phyloP scores from a whole-genome alignment of 2,113 vertebrate genomes.

The Orycteropus afer region DNA sequence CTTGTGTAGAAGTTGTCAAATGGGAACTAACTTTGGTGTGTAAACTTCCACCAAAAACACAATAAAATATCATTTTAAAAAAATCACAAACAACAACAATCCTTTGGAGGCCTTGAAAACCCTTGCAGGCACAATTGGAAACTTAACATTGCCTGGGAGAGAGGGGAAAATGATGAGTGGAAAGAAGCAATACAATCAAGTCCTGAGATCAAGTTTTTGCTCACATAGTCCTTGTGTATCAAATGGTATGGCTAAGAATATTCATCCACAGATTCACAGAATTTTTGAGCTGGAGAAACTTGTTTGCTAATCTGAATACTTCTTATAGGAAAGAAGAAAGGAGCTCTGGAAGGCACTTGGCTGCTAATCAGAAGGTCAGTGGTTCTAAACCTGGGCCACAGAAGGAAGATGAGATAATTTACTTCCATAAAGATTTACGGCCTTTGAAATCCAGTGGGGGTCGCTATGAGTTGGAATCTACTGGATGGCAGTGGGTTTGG shows the following conservation, averaged over 20 bases:
- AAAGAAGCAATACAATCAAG: not conserved
- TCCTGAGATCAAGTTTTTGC: constrained; percentile 2
- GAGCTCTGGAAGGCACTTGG: too few species aligned
- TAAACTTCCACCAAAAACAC: too few species aligned
- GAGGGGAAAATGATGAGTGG: not conserved
- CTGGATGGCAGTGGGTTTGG: too few species aligned
- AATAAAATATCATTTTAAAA: too few species aligned
- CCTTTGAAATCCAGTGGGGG: too few species aligned
- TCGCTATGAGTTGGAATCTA: too few species aligned
- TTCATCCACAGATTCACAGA: not conserved
- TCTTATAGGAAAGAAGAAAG: constrained; percentile 50
- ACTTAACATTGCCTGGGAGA: not conserved
- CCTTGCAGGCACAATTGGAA: not conserved
- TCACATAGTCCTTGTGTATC: not conserved
- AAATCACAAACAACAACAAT: too few species aligned
- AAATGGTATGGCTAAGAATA: not conserved
- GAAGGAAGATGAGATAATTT: too few species aligned
- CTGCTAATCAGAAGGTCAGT: too few species aligned
- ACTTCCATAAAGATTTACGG: too few species aligned
- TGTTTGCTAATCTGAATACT: constrained; percentile 54
- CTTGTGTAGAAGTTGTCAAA: not conserved
- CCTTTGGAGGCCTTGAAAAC: not conserved
- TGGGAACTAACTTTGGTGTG: too few species aligned
- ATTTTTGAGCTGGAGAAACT: not conserved
- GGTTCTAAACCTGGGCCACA: too few species aligned